Percentiles rank a stretch among this genome's conserved stretches.
These are phyloP conservation scores for Anoncus sp. DNA, from an alignment of 2,888 invertebrate genomes.

Conservation along the genomic window DNA sequence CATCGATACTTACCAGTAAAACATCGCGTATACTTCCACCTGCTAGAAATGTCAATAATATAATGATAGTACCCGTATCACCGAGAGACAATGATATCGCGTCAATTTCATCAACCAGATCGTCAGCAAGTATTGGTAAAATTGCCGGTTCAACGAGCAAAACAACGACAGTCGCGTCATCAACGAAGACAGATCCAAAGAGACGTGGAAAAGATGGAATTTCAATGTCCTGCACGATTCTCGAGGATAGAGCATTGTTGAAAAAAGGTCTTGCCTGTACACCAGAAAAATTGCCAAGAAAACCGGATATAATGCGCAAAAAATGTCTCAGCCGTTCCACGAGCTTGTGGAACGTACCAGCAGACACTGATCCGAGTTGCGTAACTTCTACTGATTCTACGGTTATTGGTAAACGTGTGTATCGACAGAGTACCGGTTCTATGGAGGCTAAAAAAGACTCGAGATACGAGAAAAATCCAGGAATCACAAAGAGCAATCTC, in stretches of 20 bases:
- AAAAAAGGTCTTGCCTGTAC: slow-evolving; percentile 77
- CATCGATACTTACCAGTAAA: slow-evolving; percentile 12
- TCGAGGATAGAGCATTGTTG: slow-evolving; percentile 78
- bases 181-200: slow-evolving; percentile 64
- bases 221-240: slow-evolving; percentile 76
- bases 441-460: slow-evolving; percentile 53
- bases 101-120: slow-evolving; percentile 31
- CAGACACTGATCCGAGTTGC: slow-evolving; percentile 48
- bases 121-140: slow-evolving; percentile 3
- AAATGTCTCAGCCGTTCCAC: slow-evolving; percentile 77
- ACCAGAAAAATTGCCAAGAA: slow-evolving; percentile 75
- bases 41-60: slow-evolving; percentile 39
- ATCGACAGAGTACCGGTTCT: slow-evolving; percentile 50
- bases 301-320: slow-evolving; percentile 74
- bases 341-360: slow-evolving; percentile 76
- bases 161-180: not conserved
- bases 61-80: slow-evolving; percentile 69
- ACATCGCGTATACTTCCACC: slow-evolving; percentile 37
- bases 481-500: slow-evolving; percentile 61
- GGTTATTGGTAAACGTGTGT: slow-evolving; percentile 44
- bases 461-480: slow-evolving; percentile 33
- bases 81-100: slow-evolving; percentile 26
- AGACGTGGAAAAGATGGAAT: slow-evolving; percentile 53
- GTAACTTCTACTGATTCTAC: slow-evolving; percentile 21
- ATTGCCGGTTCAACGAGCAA: not conserved